A percentile compares a stretch with the other conserved stretches of the same genome.
Evolutionary conservation across 2,888 invertebrate species (phyloP).

Genomic region (Drosophila helvetica): DNA sequence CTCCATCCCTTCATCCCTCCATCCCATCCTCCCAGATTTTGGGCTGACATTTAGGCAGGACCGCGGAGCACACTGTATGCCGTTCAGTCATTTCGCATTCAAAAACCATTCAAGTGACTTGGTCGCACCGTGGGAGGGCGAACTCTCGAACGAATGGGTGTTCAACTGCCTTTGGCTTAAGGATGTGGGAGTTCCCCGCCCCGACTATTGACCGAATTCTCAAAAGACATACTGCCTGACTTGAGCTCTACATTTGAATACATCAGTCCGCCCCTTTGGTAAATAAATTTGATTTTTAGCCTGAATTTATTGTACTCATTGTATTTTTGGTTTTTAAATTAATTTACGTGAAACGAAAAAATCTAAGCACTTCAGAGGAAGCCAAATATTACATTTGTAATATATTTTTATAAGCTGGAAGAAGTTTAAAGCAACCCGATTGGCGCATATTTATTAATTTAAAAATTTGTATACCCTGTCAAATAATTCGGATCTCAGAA

Average conservation of each 20-base stretch:
- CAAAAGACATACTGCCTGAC: constrained; percentile 6
- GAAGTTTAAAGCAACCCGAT: too few relatives aligned
- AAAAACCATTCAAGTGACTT: constrained; percentile 43
- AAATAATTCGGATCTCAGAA: too few relatives aligned
- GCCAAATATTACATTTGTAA: too few relatives aligned
- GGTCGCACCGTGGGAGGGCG: constrained; percentile 36
- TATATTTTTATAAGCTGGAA: too few relatives aligned
- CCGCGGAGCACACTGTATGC: constrained; percentile 24
- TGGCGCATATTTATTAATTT: too few relatives aligned
- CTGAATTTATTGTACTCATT: neutral
- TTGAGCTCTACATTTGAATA: neutral
- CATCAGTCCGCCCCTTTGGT: neutral
- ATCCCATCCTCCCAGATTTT: constrained; percentile 15
- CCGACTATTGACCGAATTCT: constrained; percentile 39
- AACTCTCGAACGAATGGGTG: neutral
- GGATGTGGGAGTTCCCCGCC: constrained; percentile 6
- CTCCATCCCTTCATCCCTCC: constrained; percentile 4
- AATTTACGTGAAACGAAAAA: neutral
- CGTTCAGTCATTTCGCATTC: constrained; percentile 61
- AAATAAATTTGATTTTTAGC: constrained; percentile 9
- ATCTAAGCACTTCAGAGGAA: neutral
- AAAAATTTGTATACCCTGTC: too few relatives aligned
- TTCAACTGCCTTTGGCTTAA: neutral
- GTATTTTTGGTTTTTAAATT: neutral
- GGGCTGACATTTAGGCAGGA: constrained; percentile 64